Evolutionary conservation across 2,113 vertebrate genomes (phyloP), one percentile per base, ranked within the genome.

Genomic region (Xenus cinereus): DNA sequence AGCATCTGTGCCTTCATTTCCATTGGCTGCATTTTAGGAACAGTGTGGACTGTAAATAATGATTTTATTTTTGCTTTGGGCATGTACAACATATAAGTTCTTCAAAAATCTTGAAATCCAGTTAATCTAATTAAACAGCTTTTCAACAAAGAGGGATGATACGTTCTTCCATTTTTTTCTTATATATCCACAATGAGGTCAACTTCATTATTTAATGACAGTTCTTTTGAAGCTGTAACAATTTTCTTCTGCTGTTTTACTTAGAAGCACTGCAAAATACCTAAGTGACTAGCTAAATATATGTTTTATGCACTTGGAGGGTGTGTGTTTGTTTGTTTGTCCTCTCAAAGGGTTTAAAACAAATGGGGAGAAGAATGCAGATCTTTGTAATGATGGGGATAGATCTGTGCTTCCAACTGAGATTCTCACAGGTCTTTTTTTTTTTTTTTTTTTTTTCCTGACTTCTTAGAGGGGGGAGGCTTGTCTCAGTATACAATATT

Each of bases 241-340:
- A 30, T 87, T 88, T 89, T 83, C 41, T 57, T 92, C 37, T 85
- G 51, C 41, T 91, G 43, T 76, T 89, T 79, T 92, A 33, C 69
- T 93, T 92, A 78, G 81, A 77, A 39, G 41, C 10, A 24, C 41
- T 87, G 84, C 57, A 89, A 84, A 91, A 91, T 80, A 82, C 54
- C 54, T 57, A 79, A 85, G 74, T 45, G 76, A 41, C 43, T 90
- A 73, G 57, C 74, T 90, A 95, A 94, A 87, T 89, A 30, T 30
- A 67, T 50, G 64, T 33, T 91, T 91, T 84, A 77, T 96, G 86
- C 60, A 17, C 57, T 87, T 87, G 66, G 57, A 84, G 77, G 48
- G 37, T 75, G 56, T 87, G 87, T 96, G 95, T 97, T 93, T 95
- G 94, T 94, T 95, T 95, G 68, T 95, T 95, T 97, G 89, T 20